A percentile compares a stretch with the other conserved stretches of the same genome.
Conservation (phyloP, 2,888 invertebrate genomes). For the Falcaria lacertinaria region DNA sequence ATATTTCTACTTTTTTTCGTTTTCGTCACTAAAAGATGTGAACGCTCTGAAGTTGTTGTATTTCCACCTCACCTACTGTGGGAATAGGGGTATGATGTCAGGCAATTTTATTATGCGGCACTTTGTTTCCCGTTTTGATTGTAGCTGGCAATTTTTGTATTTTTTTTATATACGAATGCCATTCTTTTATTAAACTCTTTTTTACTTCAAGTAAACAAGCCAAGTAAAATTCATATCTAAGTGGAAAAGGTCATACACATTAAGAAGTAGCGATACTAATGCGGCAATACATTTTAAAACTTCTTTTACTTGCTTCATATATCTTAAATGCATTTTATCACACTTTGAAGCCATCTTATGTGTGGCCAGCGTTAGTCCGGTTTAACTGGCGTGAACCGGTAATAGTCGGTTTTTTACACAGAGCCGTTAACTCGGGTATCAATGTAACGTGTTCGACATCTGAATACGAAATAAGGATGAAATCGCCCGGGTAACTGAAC, state of each 20-base stretch:
- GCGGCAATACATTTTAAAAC: constrained; percentile 12
- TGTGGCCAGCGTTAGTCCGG: constrained; percentile 48
- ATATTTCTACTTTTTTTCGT: constrained; percentile 31
- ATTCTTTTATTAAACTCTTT: constrained; percentile 4
- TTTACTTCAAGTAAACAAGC: too few species aligned
- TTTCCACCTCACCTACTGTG: constrained; percentile 35
- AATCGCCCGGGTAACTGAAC: constrained; percentile 40
- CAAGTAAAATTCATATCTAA: constrained; percentile 4
- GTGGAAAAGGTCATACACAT: background rate
- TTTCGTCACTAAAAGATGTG: constrained; percentile 47
- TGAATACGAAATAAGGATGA: constrained; percentile 53
- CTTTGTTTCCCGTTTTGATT: background rate
- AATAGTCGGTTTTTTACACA: constrained; percentile 51
- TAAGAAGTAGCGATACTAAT: background rate
- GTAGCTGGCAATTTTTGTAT: background rate
- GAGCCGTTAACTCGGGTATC: constrained; percentile 51
- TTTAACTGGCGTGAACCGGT: constrained; percentile 48
- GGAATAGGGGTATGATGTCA: constrained; percentile 66
- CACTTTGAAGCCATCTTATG: constrained; percentile 43
- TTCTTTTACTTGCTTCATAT: constrained; percentile 17
- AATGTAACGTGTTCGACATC: constrained; percentile 47
- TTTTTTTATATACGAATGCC: background rate
- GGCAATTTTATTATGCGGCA: constrained; percentile 29
- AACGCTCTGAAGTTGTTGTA: background rate
- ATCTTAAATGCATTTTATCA: constrained; percentile 4